phyloP scores from a whole-genome alignment of 1,140 invertebrate species.

The Temnothorax curvispinosus region DNA sequence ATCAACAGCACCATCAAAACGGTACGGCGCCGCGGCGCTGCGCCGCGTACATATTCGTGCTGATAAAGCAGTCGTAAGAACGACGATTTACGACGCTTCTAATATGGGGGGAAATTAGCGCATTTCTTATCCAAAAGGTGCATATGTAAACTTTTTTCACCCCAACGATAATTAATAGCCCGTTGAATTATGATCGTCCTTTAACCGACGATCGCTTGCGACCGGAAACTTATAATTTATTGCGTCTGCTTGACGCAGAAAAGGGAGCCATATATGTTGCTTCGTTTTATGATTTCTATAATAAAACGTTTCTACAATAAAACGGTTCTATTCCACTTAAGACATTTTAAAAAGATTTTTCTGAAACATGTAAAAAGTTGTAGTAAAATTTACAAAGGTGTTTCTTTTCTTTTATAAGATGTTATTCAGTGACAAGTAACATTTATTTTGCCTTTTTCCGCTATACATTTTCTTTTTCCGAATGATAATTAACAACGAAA shows the following conservation, averaged over 20 bases:
- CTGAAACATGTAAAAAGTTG: not conserved
- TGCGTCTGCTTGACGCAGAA: conserved; percentile 1
- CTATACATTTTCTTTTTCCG: not conserved
- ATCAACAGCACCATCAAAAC: not conserved
- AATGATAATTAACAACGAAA: conserved; percentile 44
- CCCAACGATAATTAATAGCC: conserved; percentile 64
- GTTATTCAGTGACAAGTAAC: not conserved
- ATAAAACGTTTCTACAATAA: not conserved
- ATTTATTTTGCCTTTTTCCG: conserved; percentile 2
- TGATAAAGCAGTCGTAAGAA: conserved; percentile 37
- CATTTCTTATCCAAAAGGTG: conserved; percentile 18
- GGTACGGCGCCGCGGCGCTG: no score
- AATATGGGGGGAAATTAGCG: conserved; percentile 58
- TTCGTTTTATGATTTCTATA: not conserved
- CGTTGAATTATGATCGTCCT: conserved; percentile 61
- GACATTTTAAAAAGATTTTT: not conserved
- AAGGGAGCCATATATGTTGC: not conserved
- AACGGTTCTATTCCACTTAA: not conserved
- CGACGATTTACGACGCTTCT: conserved; percentile 55
- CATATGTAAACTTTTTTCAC: conserved; percentile 61
- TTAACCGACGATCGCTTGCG: conserved; percentile 28
- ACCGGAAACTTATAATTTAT: conserved; percentile 55
- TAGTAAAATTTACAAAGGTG: not conserved
- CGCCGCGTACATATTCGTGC: not conserved
- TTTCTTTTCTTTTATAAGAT: not conserved